Evolutionary conservation across 2,888 invertebrate genomes (phyloP), one percentile per base, ranked within the genome.

Genomic region (Osedax fenrisi): DNA sequence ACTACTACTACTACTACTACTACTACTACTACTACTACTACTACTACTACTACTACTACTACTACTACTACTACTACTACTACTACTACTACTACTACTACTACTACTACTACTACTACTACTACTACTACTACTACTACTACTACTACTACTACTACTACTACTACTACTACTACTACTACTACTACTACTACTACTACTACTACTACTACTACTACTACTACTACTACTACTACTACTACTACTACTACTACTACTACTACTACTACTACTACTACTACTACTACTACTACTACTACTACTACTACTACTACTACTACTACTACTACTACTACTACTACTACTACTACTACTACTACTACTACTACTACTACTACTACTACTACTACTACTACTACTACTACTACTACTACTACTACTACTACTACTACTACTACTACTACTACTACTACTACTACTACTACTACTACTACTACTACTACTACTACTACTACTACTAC

Each of bases 161-260:
- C 64, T 64, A 64, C 64, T 64, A 64, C 64, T 21, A n/a, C 17
- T 64, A 64, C 64, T 21, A 64, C 1, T 64, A 64, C 64, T 64
- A 64, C 64, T 64, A 64, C 64, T 21, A n/a, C 17, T 64, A 64
- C 64, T 21, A 64, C 64, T 64, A 64, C 64, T 64, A 1, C 1
- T 64, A 64, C 64, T 64, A 64, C 64, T 64, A 64, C 64, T 21
- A n/a, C 17, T 64, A 64, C 64, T 21, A 64, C 64, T 64, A 64
- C 64, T 64, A 64, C 64, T 64, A 64, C 64, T 64, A 64, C 64
- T 64, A 1, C 1, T 64, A 64, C 64, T 64, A 64, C 64, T 64
- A 64, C 64, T 21, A n/a, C 17, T 64, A 64, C 64, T 21, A 64
- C 1, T 64, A 64, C 64, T 64, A 64, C 64, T 64, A 64, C 64